phyloP scores from a whole-genome alignment of 2,797 vertebrate genomes.

The Coranthus polyacanthus region DNA sequence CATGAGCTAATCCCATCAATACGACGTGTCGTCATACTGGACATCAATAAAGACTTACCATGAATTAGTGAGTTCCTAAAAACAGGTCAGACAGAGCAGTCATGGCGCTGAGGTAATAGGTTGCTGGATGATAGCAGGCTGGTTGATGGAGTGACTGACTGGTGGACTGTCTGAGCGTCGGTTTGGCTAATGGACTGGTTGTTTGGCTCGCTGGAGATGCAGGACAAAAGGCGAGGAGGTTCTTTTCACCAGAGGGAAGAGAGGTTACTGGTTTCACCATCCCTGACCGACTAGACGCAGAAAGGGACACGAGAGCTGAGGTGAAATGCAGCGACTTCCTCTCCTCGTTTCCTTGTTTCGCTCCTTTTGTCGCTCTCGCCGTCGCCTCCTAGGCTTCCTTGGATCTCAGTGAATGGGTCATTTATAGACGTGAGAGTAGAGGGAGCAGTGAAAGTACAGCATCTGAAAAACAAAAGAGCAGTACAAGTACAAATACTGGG shows the following conservation, averaged over 20 bases:
- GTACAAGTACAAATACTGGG: too few relatives aligned
- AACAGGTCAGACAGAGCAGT: slow-evolving; percentile 78
- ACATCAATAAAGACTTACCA: too few relatives aligned
- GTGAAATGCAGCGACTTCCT: slow-evolving; percentile 36
- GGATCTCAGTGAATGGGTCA: slow-evolving; percentile 64
- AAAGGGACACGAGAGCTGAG: slow-evolving; percentile 44
- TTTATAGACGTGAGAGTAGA: slow-evolving; percentile 65
- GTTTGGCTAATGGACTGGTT: slow-evolving; percentile 39
- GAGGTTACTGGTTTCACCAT: slow-evolving; percentile 75
- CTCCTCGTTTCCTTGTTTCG: slow-evolving; percentile 31
- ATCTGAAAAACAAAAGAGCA: slow-evolving; percentile 77
- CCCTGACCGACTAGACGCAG: slow-evolving; percentile 67
- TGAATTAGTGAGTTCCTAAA: slow-evolving; percentile 85
- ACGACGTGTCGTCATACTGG: not conserved
- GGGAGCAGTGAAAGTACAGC: slow-evolving; percentile 70
- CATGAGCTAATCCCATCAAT: too few relatives aligned
- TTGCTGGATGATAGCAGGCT: slow-evolving; percentile 75
- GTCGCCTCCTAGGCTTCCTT: slow-evolving; percentile 55
- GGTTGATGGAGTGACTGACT: slow-evolving; percentile 60
- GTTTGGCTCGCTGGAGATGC: slow-evolving; percentile 47
- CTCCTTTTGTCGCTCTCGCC: slow-evolving; percentile 36
- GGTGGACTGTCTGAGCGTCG: slow-evolving; percentile 53
- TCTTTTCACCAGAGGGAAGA: slow-evolving; percentile 64
- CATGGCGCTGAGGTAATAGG: slow-evolving; percentile 83
- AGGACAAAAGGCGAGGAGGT: slow-evolving; percentile 45